Evolutionary conservation across 1,140 invertebrate genomes (phyloP), one percentile per base, ranked within the genome.

Genomic region (Drosophila bifasciata): DNA sequence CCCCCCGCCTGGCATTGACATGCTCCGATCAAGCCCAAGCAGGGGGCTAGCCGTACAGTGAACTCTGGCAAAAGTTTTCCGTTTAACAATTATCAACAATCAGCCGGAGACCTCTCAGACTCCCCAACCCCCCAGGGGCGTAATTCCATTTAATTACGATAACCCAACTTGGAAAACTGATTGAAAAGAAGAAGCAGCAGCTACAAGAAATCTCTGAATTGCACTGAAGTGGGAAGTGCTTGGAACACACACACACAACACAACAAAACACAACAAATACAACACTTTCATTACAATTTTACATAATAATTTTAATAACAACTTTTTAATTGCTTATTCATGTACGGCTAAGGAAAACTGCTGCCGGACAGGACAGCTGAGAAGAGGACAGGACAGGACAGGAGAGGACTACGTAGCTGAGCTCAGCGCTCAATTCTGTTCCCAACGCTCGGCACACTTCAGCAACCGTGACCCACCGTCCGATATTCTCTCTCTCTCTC

Each of bases 241-340:
- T 49, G 41, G 45, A 11, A 13, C 11, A 36, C 32, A 36, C 32
- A 32, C 28, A 36, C 23, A 40, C 9, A 36, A 13, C 55, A 16
- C 50, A 55, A 40, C 52, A 66, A 53, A 32, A 43, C 53, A 59
- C 53, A 73, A 32, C 73, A 53, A 32, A 43, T 49, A 59, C 53
- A 73, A 32, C 73, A 67, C 58, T 77, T 68, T 86, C 59, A 66
- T 67, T 76, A 76, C 75, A 78, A 76, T 83, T 81, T 78, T 68
- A 81, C 78, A 88, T 88, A 83, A 83, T 88, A 66, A 86, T 83
- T 88, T 88, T 88, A 88, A 88, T 88, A 88, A 88, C 83, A 88
- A 88, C 78, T 88, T 88, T 88, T 81, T 88, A 88, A 88, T 88
- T 88, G 83, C 83, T 88, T 88, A 88, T 88, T 88, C 83, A 88